Evolutionary conservation across 2,797 vertebrate genomes (phyloP), one percentile per base, ranked within the genome.

Genomic region (Rhabdomys pumilio): DNA sequence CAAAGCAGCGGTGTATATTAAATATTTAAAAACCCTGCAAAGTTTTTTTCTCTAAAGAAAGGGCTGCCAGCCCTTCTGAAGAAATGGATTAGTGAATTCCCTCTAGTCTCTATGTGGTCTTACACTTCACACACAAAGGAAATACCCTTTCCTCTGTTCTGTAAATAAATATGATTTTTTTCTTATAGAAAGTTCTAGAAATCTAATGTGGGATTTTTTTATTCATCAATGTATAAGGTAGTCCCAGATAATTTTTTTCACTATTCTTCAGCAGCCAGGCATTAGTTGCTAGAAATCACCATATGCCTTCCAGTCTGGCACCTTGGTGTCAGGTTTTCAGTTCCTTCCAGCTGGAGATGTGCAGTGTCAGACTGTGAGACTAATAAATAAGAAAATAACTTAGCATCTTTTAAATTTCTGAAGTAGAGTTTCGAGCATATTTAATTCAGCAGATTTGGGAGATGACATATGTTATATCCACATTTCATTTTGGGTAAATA

Each of bases 371-470:
- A 61, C 93, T 91, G 73, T 59, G 89, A 92, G 26, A 53, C 90
- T 98, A 97, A 97, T 97, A 96, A 93, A 94, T 94, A 95, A 96
- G 93, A 91, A 94, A 97, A 90, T 95, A 96, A 82, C 91, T 92
- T 69, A 92, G 61, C 88, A 87, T 82, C 84, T 86, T 92, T 90
- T 34, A 50, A 85, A 90, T 89, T 96, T 96, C 89, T 95, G 93
- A 76, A 96, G 73, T 92, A 94, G 86, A 87, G 90, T 93, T 93
- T 91, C 92, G 50, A 22, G n/a, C 81, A 90, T 88, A 79, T 95
- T 97, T 97, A 95, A 87, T 90, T 50, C 77, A 96, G 90, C 80
- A 87, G 87, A 96, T 53, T 96, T 47, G 44, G 80, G 87, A 94
- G 69, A 38, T 96, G 90, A 91, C 91, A 94, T 80, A 89, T 93